Evolutionary conservation across 2,797 vertebrate genomes (phyloP), one percentile per base, ranked within the genome.

Genomic region (Dermochelys coriacea): DNA sequence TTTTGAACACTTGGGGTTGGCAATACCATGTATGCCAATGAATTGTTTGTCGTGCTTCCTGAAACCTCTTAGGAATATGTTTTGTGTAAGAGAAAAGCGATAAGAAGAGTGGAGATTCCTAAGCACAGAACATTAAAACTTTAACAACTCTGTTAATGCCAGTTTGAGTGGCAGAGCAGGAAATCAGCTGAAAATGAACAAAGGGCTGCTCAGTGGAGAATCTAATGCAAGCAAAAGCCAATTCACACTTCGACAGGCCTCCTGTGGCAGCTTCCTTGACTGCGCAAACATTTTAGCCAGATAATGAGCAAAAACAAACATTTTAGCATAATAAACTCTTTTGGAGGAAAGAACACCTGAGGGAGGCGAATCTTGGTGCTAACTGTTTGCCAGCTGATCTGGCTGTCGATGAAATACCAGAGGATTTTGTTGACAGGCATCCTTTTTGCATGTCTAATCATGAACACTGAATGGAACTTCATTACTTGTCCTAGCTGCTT

Each of bases 161-260:
- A 90, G 79, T n/a, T 57, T 93, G 96, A 96, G 93, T 91, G 93
- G 92, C 95, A 95, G 96, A 89, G 94, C 86, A 93, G 93, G 92
- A 95, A 94, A 90, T 85, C 0, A 1, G 91, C 95, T 88, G 92
- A 31, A 94, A 86, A 91, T 93, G 96, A 94, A 86, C 91, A 90
- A 95, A 94, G 94, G 51, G 85, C 88, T 0, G 1, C 37, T 1
- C 15, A 1, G 82, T 2, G 25, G 29, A 94, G 94, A 92, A 93
- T 97, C 82, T 90, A 89, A 93, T 50, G 64, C n/a, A 47, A 89
- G 96, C 14, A 79, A 96, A 94, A 91, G 92, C 94, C 92, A 94
- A 68, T 84, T 96, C 96, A 80, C 91, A 84, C 93, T 96, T 93
- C 50, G 25, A 88, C 90, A 80, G 84, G 86, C 41, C 1, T n/a